Conservation (phyloP, 2,113 vertebrate species). For the Chaetops frenatus region DNA sequence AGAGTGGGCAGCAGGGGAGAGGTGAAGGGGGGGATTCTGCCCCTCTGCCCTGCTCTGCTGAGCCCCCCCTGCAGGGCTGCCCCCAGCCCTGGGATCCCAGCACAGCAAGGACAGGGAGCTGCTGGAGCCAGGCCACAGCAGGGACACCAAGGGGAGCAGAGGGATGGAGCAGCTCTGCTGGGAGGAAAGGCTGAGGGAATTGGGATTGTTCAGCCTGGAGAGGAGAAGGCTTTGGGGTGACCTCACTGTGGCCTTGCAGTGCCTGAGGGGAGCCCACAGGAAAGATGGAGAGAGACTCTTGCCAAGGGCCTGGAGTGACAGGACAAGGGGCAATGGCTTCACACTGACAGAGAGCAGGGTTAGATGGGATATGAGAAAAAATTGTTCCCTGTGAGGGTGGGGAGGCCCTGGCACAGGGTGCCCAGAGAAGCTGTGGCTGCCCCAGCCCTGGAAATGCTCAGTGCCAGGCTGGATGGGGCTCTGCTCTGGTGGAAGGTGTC, state of each 20-base stretch:
- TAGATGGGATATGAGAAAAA: neutral
- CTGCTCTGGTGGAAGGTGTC: neutral
- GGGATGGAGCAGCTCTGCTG: neutral
- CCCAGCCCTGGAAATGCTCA: accelerated
- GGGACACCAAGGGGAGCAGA: neutral
- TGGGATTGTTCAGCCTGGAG: neutral
- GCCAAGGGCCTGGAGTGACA: neutral
- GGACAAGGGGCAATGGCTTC: neutral
- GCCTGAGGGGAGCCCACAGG: neutral
- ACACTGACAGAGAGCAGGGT: accelerated
- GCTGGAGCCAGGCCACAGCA: neutral
- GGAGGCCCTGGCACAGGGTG: neutral
- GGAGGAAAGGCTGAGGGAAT: neutral
- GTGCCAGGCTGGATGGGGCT: neutral
- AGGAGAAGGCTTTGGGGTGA: neutral
- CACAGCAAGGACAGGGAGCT: neutral
- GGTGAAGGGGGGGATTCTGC: neutral
- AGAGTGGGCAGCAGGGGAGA: accelerated
- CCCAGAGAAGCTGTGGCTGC: neutral
- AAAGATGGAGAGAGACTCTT: neutral
- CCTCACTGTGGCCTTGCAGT: neutral
- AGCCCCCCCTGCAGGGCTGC: neutral
- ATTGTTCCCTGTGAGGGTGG: accelerated
- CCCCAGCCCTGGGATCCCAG: neutral
- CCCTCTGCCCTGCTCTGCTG: accelerated